Evolutionary conservation across 2,113 vertebrate genomes (phyloP).

Genomic region (Brachirus orientalis): DNA sequence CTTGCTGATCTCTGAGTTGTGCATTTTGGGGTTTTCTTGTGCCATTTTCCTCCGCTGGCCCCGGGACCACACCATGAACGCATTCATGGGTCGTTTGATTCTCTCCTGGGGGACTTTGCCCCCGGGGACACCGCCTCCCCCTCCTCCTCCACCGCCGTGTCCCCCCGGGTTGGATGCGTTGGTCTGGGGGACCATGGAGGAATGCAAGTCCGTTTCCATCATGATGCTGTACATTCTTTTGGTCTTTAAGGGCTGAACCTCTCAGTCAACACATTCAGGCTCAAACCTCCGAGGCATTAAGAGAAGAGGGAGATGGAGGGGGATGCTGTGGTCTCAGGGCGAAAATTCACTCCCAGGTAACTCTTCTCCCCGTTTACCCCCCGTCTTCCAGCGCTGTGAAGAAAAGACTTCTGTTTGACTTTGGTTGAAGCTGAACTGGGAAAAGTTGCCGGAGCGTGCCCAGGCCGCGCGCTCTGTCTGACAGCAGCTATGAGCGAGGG

Average conservation of each 20-base stretch:
- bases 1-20: conserved; percentile 93
- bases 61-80: conserved; percentile 91
- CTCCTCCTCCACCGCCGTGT: conserved; percentile 83
- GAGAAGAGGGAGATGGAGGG: conserved; percentile 8
- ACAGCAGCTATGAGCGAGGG: conserved; percentile 88
- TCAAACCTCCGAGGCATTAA: conserved; percentile 20
- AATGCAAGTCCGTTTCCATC: conserved; percentile 98
- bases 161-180: conserved; percentile 90
- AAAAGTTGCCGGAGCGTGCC: conserved; percentile 82
- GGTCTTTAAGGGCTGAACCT: conserved; percentile 73
- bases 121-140: conserved; percentile 76
- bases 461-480: conserved; percentile 86
- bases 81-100: conserved; percentile 93
- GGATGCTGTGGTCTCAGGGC: conserved; percentile 13
- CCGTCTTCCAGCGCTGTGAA: conserved; percentile 66
- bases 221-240: conserved; percentile 98
- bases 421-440: conserved; percentile 64
- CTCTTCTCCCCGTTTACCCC: conserved; percentile 21
- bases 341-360: conserved; percentile 43
- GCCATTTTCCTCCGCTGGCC: conserved; percentile 89
- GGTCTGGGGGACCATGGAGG: conserved; percentile 90
- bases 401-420: conserved; percentile 41
- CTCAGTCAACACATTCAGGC: conserved; percentile 82
- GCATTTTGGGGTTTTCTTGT: conserved; percentile 90
- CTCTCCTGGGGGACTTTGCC: conserved; percentile 91